Evolutionary conservation across 1,140 invertebrate species (phyloP).

Genomic region (Eufriesea mexicana): DNA sequence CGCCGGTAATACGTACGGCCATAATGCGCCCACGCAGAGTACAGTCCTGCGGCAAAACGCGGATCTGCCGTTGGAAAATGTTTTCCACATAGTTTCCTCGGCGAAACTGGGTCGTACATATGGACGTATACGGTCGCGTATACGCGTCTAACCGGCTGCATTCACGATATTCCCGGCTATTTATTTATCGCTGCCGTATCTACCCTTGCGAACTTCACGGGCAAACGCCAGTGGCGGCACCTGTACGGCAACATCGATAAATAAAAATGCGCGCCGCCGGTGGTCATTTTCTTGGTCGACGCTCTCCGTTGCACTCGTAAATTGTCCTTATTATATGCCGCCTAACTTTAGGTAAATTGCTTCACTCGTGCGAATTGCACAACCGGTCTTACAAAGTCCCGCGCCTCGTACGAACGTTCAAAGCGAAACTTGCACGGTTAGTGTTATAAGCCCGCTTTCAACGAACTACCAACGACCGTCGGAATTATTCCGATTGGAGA

Average conservation of each 20-base stretch:
- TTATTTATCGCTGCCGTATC: slow-evolving; percentile 71
- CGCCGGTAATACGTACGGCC: slow-evolving; percentile 7
- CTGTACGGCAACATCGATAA: slow-evolving; percentile 23
- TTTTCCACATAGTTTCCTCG: slow-evolving; percentile 67
- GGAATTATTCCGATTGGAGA: not conserved
- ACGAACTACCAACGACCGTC: not conserved
- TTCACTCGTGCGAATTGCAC: not conserved
- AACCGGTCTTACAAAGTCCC: not conserved
- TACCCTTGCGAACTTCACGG: slow-evolving; percentile 73
- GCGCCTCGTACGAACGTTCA: not conserved
- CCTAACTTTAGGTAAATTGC: not conserved
- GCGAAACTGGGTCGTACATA: slow-evolving; percentile 67
- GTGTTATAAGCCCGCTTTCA: not conserved
- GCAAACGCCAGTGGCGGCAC: slow-evolving; percentile 40
- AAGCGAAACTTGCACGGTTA: not conserved
- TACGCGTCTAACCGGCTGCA: slow-evolving; percentile 36
- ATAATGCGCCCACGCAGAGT: slow-evolving; percentile 48
- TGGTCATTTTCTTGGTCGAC: not conserved
- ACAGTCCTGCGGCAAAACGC: slow-evolving; percentile 57
- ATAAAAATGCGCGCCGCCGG: slow-evolving; percentile 27
- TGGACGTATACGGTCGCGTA: not conserved
- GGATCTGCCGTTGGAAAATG: slow-evolving; percentile 57
- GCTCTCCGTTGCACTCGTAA: not conserved
- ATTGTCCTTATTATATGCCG: not conserved
- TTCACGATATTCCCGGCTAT: slow-evolving; percentile 64